phyloP scores from a whole-genome alignment of 2,113 vertebrate species.

The Coptodon rendalli region DNA sequence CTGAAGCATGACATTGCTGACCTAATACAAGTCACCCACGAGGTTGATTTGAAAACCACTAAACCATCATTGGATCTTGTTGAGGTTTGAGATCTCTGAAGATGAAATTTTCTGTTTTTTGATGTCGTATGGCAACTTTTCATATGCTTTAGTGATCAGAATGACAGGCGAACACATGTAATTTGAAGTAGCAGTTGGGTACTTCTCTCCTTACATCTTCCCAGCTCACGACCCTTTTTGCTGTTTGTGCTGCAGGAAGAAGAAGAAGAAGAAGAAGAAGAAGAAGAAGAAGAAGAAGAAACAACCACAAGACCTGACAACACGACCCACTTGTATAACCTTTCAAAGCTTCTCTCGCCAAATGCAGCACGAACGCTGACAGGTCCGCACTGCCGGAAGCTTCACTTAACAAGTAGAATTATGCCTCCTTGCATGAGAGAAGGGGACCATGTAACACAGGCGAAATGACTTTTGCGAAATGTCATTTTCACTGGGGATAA shows the following conservation, averaged over 20 bases:
- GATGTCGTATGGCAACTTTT: neutral
- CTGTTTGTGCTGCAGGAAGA: conserved; percentile 9
- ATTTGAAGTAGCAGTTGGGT: neutral
- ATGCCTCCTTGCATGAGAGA: conserved; percentile 27
- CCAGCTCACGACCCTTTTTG: neutral
- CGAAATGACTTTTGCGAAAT: conserved; percentile 59
- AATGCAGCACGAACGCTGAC: conserved; percentile 26
- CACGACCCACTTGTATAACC: conserved; percentile 46
- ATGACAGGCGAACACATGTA: neutral
- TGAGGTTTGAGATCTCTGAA: conserved; percentile 34
- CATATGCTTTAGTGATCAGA: neutral
- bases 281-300: neutral
- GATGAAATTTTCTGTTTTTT: neutral
- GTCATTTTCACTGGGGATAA: conserved; percentile 53
- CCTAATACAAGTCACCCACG: neutral
- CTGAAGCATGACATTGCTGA: neutral
- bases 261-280: neutral
- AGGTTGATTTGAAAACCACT: conserved; percentile 16
- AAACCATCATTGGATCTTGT: conserved; percentile 18
- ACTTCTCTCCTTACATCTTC: neutral
- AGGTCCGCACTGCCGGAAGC: conserved; percentile 28
- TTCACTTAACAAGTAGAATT: conserved; percentile 44
- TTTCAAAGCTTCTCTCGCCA: conserved; percentile 49
- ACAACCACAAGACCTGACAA: conserved; percentile 33
- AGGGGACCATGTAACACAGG: conserved; percentile 1